These are phyloP conservation scores for Myxocyprinus asiaticus DNA, from an alignment of 2,113 vertebrate genomes.

Conservation along the genomic window DNA sequence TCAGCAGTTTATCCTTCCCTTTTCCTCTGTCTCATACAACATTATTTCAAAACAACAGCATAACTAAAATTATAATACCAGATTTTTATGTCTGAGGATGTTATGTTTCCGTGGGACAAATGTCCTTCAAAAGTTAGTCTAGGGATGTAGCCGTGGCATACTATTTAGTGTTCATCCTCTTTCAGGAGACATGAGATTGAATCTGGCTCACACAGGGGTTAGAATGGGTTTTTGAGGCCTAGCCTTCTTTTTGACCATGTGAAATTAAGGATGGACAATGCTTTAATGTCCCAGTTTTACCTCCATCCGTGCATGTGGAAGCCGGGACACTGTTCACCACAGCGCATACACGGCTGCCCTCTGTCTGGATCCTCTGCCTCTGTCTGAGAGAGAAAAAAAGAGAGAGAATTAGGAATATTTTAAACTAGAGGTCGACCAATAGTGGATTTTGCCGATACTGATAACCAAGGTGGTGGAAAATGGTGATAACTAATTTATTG, in stretches of 20 bases:
- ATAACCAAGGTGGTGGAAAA: no score
- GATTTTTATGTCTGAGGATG: not conserved
- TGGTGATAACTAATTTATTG: no score
- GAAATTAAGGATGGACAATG: no score
- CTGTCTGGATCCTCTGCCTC: constrained; percentile 84
- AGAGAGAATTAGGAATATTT: not conserved
- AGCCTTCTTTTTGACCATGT: no score
- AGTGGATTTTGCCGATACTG: no score
- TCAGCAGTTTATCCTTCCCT: not conserved
- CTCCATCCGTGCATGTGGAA: constrained; percentile 89
- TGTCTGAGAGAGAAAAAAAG: constrained; percentile 56
- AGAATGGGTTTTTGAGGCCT: not conserved
- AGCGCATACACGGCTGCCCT: constrained; percentile 87
- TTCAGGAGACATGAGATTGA: no score
- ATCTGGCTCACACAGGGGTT: not conserved
- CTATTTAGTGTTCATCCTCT: no score
- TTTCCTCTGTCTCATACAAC: not conserved
- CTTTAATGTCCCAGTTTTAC: constrained; percentile 61
- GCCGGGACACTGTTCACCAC: constrained; percentile 87
- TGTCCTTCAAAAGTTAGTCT: not conserved
- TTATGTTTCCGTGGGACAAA: not conserved
- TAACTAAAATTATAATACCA: not conserved
- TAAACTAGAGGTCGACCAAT: not conserved
- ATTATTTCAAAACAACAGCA: not conserved
- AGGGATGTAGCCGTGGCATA: not conserved